Evolutionary conservation across 2,888 invertebrate genomes (phyloP).

Genomic region (Leptopterna dolabrata): DNA sequence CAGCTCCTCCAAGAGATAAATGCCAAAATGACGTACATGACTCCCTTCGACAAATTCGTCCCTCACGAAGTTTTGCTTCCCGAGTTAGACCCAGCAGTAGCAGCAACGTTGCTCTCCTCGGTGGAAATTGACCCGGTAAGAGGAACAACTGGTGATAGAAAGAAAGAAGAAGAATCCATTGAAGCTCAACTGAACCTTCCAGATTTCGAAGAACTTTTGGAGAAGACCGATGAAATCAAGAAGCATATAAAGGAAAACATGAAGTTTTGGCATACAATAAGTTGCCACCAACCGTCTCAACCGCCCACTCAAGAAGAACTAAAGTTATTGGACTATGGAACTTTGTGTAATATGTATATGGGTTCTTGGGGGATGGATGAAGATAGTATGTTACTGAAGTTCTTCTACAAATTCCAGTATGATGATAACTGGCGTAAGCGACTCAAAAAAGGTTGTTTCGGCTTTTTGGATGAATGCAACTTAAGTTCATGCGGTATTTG

Average conservation of each 20-base stretch:
- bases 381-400: conserved; percentile 39
- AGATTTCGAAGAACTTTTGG: conserved; percentile 21
- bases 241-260: not conserved
- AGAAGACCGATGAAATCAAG: not conserved
- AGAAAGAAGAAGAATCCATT: not conserved
- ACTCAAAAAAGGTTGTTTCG: conserved; percentile 39
- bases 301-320: conserved; percentile 23
- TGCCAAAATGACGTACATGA: not conserved
- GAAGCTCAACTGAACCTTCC: conserved; percentile 4
- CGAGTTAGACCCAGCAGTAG: conserved; percentile 16
- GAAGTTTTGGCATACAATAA: not conserved
- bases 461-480: conserved; percentile 23
- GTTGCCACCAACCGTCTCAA: not conserved
- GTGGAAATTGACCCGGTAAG: conserved; percentile 32
- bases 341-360: conserved; percentile 34
- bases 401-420: conserved; percentile 46
- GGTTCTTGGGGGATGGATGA: conserved; percentile 39
- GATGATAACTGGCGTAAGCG: conserved; percentile 17
- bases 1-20: conserved; percentile 11
- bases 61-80: conserved; percentile 29
- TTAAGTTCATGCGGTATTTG: conserved; percentile 5
- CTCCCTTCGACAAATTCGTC: conserved; percentile 46
- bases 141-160: not conserved
- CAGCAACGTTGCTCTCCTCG: not conserved
- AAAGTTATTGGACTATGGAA: conserved; percentile 30